Percentiles rank a stretch among this genome's conserved stretches.
Conservation (phyloP, 2,113 vertebrate genomes). For the Gymnocephalus cernua region DNA sequence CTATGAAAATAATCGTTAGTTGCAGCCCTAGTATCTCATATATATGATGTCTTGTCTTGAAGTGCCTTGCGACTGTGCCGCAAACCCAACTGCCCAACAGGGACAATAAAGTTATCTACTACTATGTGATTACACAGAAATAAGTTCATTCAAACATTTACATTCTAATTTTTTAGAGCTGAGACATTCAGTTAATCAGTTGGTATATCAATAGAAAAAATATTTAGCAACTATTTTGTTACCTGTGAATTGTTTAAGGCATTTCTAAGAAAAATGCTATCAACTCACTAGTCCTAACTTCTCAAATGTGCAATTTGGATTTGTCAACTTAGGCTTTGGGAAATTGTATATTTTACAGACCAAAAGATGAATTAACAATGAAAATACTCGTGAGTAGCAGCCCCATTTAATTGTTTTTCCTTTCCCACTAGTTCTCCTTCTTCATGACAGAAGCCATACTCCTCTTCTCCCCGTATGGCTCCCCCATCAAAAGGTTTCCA, state of each 20-base stretch:
- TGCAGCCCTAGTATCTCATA: too few relatives aligned
- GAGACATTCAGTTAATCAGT: too few relatives aligned
- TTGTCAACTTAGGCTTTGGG: background rate
- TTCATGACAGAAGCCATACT: constrained; percentile 96
- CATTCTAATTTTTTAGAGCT: background rate
- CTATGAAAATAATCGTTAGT: too few relatives aligned
- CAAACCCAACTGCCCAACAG: too few relatives aligned
- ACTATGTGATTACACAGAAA: background rate
- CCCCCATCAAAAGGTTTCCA: constrained; percentile 84
- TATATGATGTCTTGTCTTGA: too few relatives aligned
- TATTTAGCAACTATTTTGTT: background rate
- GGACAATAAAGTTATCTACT: too few relatives aligned
- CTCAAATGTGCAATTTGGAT: background rate
- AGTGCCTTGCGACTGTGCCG: too few relatives aligned
- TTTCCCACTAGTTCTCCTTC: constrained; percentile 89
- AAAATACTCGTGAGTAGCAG: background rate
- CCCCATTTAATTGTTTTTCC: background rate
- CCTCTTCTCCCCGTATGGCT: constrained; percentile 92
- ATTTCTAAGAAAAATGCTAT: too few relatives aligned
- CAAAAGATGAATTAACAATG: background rate
- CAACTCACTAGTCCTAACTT: background rate
- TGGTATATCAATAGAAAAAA: background rate
- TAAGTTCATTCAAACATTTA: background rate
- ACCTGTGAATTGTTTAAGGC: too few relatives aligned
- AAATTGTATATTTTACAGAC: background rate